Evolutionary conservation across 2,113 vertebrate genomes (phyloP).

Genomic region (Oncorhynchus tshawytscha): DNA sequence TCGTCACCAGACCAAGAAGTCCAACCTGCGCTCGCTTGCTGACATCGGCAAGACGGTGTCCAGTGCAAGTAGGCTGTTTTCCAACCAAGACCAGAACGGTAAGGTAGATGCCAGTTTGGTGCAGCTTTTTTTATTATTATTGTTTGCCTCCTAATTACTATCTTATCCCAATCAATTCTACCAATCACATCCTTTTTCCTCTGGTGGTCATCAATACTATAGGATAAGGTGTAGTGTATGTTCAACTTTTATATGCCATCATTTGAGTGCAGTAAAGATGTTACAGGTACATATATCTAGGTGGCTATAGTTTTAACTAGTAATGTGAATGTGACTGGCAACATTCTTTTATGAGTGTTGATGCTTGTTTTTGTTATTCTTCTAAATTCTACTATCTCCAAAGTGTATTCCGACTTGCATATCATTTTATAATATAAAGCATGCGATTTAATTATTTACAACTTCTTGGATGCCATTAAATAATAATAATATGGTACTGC

Average conservation of each 20-base stretch:
- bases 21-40: conserved; percentile 94
- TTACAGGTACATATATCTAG: background rate
- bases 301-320: background rate
- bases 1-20: conserved; percentile 98
- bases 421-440: too few relatives aligned
- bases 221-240: too few relatives aligned
- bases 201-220: background rate
- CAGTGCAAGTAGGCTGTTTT: conserved; percentile 95
- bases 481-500: too few relatives aligned
- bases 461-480: too few relatives aligned
- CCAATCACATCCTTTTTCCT: background rate
- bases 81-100: conserved; percentile 90
- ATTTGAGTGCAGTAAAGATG: background rate
- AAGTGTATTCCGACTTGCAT: too few relatives aligned
- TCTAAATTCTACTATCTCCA: too few relatives aligned
- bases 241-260: too few relatives aligned
- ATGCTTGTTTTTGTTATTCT: too few relatives aligned
- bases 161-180: background rate
- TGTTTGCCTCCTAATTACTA: conserved; percentile 10
- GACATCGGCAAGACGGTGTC: conserved; percentile 98
- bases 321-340: background rate
- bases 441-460: too few relatives aligned
- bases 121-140: conserved; percentile 33
- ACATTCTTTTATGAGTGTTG: too few relatives aligned
- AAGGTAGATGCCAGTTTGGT: conserved; percentile 69